phyloP scores from a whole-genome alignment of 1,140 invertebrate species.

The Heliothis virescens region DNA sequence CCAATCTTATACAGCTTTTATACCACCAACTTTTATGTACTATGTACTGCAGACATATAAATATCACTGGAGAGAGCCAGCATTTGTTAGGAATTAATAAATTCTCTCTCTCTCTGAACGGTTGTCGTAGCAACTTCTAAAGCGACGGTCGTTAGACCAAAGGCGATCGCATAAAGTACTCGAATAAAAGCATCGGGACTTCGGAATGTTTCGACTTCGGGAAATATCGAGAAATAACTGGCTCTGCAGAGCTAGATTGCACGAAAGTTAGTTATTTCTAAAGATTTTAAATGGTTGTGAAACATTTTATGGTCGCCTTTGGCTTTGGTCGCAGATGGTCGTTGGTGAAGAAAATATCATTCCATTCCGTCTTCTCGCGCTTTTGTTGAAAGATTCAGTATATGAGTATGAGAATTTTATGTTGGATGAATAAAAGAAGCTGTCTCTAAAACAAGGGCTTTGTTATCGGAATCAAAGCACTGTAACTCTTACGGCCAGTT shows the following conservation, averaged over 20 bases:
- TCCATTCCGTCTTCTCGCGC: neutral
- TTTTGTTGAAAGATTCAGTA: neutral
- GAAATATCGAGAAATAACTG: constrained; percentile 7
- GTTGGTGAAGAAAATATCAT: neutral
- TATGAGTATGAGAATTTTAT: neutral
- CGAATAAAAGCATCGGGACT: neutral
- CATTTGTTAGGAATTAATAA: constrained; percentile 50
- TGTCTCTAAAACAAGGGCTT: no score
- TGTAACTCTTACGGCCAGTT: no score
- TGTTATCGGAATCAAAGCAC: no score
- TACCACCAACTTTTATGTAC: neutral
- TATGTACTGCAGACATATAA: constrained; percentile 50
- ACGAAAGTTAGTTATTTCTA: neutral
- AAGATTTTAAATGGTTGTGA: neutral
- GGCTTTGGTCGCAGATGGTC: neutral
- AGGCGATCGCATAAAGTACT: constrained; percentile 20
- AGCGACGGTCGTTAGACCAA: constrained; percentile 1
- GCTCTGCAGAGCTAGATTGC: neutral
- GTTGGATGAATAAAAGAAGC: neutral
- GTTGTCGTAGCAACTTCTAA: constrained; percentile 3
- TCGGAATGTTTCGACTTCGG: constrained; percentile 16
- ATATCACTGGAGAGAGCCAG: constrained; percentile 45
- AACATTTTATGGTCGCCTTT: neutral
- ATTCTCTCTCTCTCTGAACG: constrained; percentile 31
- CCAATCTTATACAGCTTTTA: constrained; percentile 34